Conservation (phyloP, 2,797 vertebrate genomes). For the Smutsia temminckii region DNA sequence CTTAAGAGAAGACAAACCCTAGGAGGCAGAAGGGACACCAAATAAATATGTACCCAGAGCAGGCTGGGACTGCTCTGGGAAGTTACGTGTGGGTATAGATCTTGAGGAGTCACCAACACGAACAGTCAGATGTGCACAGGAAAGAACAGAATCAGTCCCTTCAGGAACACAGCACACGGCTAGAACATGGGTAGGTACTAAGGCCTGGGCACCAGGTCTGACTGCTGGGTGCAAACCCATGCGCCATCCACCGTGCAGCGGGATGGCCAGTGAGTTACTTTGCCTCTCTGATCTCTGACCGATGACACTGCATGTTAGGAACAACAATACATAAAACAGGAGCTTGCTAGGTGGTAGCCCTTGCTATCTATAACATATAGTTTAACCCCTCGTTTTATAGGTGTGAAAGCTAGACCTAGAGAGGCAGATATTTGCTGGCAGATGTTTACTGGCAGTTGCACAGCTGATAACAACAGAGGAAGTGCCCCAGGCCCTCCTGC, state of each 20-base stretch:
- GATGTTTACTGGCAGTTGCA: neutral
- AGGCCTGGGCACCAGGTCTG: neutral
- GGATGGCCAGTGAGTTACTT: neutral
- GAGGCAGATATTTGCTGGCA: neutral
- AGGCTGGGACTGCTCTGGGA: neutral
- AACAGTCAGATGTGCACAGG: too few species aligned
- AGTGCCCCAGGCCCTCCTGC: neutral
- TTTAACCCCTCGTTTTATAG: accelerated
- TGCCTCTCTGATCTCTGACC: neutral
- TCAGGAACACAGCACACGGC: neutral
- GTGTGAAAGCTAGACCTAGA: neutral
- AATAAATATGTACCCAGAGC: neutral
- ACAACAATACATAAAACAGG: accelerated
- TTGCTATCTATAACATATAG: neutral
- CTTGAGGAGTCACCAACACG: neutral
- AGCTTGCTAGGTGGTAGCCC: neutral
- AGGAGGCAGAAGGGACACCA: too few species aligned
- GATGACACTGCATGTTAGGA: neutral
- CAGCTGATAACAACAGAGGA: neutral
- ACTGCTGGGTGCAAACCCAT: neutral
- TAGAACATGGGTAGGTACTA: accelerated
- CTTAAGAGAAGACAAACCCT: neutral
- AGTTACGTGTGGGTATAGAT: neutral
- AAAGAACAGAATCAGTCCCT: neutral
- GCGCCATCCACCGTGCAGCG: neutral